Percentiles rank a stretch among this genome's conserved stretches.
These are phyloP conservation scores for Neosilurus hyrtlii DNA, from an alignment of 2,797 vertebrate species.

Conservation along the genomic window DNA sequence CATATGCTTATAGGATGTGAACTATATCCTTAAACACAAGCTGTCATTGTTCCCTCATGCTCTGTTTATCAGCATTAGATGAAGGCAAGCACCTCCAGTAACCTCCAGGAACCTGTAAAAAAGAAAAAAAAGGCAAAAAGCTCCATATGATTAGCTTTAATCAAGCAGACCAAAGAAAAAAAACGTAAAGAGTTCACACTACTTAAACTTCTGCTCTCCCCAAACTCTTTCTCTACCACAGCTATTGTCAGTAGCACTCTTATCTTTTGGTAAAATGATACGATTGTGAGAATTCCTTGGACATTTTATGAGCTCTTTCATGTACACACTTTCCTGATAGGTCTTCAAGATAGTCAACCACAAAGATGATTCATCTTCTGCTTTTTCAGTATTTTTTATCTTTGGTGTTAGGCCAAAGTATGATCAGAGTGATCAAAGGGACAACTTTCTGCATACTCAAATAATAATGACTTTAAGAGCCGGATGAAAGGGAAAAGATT, in stretches of 20 bases:
- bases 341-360: constrained; percentile 36
- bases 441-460: constrained; percentile 24
- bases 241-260: constrained; percentile 26
- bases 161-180: constrained; percentile 46
- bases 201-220: constrained; percentile 34
- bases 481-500: constrained; percentile 35
- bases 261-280: constrained; percentile 43
- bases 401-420: constrained; percentile 19
- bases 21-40: constrained; percentile 39
- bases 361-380: constrained; percentile 21
- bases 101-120: constrained; percentile 46
- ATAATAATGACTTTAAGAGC: constrained; percentile 41
- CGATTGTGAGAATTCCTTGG: constrained; percentile 28
- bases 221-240: constrained; percentile 6
- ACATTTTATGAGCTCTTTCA: constrained; percentile 45
- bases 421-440: constrained; percentile 57
- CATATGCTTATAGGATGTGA: constrained; percentile 23
- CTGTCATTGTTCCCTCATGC: constrained; percentile 37
- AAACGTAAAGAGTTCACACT: constrained; percentile 42
- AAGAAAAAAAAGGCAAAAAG: constrained; percentile 32
- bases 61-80: constrained; percentile 52
- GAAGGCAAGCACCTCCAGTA: constrained; percentile 48
- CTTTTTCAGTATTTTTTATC: constrained; percentile 16
- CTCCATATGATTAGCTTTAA: constrained; percentile 52
- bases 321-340: constrained; percentile 29